Evolutionary conservation across 2,113 vertebrate species (phyloP).

Genomic region (Peromyscus leucopus): DNA sequence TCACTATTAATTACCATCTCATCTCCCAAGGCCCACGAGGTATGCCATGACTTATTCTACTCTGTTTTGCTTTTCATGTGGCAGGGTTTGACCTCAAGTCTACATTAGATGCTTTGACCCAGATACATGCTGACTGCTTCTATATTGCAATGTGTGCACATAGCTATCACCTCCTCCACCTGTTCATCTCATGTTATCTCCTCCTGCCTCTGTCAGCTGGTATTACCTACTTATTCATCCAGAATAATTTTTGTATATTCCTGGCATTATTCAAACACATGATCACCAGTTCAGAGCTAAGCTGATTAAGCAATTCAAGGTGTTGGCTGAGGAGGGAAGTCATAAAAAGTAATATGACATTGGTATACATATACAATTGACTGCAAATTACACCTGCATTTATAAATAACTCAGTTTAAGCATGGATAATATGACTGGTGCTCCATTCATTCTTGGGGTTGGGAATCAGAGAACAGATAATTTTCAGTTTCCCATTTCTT

Average conservation of each 20-base stretch:
- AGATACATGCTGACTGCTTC: background rate
- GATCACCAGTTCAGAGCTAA: background rate
- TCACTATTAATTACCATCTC: background rate
- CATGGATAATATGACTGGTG: background rate
- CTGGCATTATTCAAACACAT: background rate
- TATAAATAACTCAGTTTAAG: background rate
- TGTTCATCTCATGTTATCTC: too few species aligned
- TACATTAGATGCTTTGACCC: background rate
- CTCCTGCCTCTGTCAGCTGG: background rate
- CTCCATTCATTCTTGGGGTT: background rate
- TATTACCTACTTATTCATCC: background rate
- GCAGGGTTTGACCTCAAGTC: background rate
- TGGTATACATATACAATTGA: accelerated
- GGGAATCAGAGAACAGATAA: background rate
- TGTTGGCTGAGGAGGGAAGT: background rate
- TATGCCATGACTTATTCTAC: background rate
- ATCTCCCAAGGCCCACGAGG: background rate
- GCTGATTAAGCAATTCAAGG: background rate
- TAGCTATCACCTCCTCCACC: accelerated
- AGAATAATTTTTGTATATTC: background rate
- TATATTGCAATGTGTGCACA: accelerated
- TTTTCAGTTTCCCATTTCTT: background rate
- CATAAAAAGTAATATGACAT: background rate
- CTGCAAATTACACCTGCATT: background rate
- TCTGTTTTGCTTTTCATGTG: background rate